phyloP scores from a whole-genome alignment of 2,113 vertebrate genomes.

The Ploceus nigricollis region DNA sequence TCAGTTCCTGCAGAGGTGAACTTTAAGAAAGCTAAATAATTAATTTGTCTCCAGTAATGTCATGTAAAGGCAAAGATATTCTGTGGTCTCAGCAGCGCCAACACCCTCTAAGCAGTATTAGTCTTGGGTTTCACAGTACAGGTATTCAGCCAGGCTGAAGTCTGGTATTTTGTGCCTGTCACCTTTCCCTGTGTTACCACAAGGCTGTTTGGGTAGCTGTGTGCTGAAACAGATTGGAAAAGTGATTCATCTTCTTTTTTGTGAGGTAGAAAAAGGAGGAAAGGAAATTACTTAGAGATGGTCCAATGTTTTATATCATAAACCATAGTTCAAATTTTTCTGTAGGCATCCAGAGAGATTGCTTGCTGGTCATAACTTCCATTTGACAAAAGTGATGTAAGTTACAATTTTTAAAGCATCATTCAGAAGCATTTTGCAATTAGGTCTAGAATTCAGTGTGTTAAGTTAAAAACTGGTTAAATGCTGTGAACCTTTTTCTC shows the following conservation, averaged over 20 bases:
- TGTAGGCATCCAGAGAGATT: neutral
- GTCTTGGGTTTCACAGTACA: neutral
- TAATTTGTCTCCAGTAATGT: neutral
- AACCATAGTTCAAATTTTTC: neutral
- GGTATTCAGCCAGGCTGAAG: neutral
- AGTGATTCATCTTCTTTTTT: neutral
- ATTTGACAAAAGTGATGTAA: neutral
- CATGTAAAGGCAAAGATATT: neutral
- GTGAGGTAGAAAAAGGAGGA: neutral
- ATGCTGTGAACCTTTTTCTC: neutral
- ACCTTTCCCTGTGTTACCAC: fast-evolving
- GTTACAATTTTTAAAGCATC: neutral
- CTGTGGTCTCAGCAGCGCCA: fast-evolving
- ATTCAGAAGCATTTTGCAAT: neutral
- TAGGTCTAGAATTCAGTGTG: neutral
- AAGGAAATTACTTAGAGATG: neutral
- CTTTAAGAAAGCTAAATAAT: neutral
- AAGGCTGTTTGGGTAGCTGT: neutral
- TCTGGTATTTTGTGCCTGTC: neutral
- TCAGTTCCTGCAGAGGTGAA: neutral
- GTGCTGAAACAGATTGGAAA: neutral
- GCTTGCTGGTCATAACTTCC: neutral
- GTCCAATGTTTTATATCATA: neutral
- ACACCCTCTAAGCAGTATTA: neutral
- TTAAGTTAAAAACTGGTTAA: neutral